Evolutionary conservation across 1,140 invertebrate genomes (phyloP).

Genomic region (Elymnias hypermnestra): DNA sequence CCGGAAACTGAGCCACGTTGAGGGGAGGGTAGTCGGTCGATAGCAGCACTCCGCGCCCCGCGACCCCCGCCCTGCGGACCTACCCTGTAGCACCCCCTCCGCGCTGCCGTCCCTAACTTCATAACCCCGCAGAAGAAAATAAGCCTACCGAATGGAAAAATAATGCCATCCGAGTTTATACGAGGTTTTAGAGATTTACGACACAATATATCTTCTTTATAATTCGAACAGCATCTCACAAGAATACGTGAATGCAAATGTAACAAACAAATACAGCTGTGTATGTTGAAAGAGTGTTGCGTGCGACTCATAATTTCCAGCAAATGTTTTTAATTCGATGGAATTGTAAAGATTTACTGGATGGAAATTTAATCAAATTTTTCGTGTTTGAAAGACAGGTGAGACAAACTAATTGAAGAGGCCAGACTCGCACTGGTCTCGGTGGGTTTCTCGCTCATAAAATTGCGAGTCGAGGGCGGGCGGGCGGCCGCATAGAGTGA

Average conservation of each 20-base stretch:
- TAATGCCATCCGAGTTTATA: constrained; percentile 39
- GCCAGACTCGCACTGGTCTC: constrained; percentile 54
- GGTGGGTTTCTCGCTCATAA: constrained; percentile 60
- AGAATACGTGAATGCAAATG: neutral
- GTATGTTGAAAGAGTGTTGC: too few relatives aligned
- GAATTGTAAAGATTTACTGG: too few relatives aligned
- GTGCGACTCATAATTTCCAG: too few relatives aligned
- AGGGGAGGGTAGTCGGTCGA: constrained; percentile 63
- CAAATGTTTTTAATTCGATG: too few relatives aligned
- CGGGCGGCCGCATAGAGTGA: constrained; percentile 38
- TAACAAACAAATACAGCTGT: neutral
- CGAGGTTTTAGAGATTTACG: constrained; percentile 1
- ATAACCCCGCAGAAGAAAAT: constrained; percentile 70
- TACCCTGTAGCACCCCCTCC: constrained; percentile 46
- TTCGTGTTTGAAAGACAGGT: too few relatives aligned
- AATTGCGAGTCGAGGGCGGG: constrained; percentile 43
- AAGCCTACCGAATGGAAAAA: constrained; percentile 69
- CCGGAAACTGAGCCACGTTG: constrained; percentile 66
- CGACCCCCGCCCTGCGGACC: constrained; percentile 55
- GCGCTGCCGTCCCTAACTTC: constrained; percentile 64
- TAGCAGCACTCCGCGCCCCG: constrained; percentile 51
- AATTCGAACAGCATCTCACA: neutral
- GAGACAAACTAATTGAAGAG: constrained; percentile 62
- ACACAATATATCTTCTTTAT: neutral
- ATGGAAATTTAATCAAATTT: too few relatives aligned